These are phyloP conservation scores for Philaethria dido DNA, from an alignment of 2,888 invertebrate genomes.

Conservation along the genomic window DNA sequence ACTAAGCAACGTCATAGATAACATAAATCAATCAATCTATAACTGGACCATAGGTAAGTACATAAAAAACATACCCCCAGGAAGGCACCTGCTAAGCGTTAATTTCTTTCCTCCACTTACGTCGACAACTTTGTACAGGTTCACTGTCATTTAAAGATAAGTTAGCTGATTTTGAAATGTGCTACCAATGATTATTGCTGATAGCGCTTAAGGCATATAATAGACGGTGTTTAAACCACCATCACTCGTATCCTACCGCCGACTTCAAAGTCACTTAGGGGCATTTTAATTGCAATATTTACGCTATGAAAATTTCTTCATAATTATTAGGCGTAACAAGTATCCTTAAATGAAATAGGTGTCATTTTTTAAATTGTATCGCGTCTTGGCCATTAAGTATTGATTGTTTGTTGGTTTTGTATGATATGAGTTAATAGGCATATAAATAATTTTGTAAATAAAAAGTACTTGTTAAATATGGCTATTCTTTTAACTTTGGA, in stretches of 20 bases:
- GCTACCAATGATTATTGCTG: slow-evolving; percentile 39
- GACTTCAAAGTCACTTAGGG: slow-evolving; percentile 17
- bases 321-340: slow-evolving; percentile 24
- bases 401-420: slow-evolving; percentile 14
- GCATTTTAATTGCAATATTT: slow-evolving; percentile 37
- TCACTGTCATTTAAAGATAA: slow-evolving; percentile 31
- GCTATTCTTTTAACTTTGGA: not conserved
- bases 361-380: slow-evolving; percentile 11
- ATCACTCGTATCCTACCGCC: slow-evolving; percentile 10
- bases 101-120: slow-evolving; percentile 29
- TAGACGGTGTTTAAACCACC: slow-evolving; percentile 27
- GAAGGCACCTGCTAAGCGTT: slow-evolving; percentile 27
- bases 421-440: not conserved
- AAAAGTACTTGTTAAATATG: not conserved
- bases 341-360: slow-evolving; percentile 5
- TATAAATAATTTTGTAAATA: slow-evolving; percentile 2
- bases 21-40: not conserved
- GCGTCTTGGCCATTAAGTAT: slow-evolving; percentile 3
- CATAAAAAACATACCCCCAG: slow-evolving; percentile 17
- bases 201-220: slow-evolving; percentile 35
- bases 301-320: slow-evolving; percentile 23
- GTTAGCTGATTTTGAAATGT: slow-evolving; percentile 40
- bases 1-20: too few relatives aligned
- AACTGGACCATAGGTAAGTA: not conserved
- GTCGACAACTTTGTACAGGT: slow-evolving; percentile 23